Evolutionary conservation across 1,140 invertebrate genomes (phyloP).

Genomic region (Pseudoatta argentina): DNA sequence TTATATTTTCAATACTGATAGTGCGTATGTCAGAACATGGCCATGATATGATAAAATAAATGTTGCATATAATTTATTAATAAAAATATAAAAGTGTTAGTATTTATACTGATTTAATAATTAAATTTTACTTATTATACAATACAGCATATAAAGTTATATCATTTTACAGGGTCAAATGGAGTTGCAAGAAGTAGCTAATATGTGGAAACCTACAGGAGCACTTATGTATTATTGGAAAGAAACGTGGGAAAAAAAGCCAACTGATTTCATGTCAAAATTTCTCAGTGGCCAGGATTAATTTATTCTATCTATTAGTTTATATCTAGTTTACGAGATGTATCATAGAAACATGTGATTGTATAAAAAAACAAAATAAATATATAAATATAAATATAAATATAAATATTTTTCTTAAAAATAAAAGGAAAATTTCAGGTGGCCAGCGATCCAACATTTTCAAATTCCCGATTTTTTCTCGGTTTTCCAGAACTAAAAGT

Average conservation of each 20-base stretch:
- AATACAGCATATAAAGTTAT: neutral
- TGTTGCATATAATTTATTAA: neutral
- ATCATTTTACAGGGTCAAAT: conserved; percentile 93
- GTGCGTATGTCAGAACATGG: no score
- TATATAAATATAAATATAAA: no score
- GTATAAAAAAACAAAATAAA: neutral
- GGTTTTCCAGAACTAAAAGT: no score
- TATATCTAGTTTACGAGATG: conserved; percentile 31
- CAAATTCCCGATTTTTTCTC: no score
- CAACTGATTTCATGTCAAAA: conserved; percentile 97
- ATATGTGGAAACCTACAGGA: conserved; percentile 95
- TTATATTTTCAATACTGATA: no score
- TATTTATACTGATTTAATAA: neutral
- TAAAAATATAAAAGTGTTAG: neutral
- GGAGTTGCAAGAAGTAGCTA: conserved; percentile 95
- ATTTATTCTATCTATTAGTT: conserved; percentile 53
- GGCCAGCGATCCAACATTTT: no score
- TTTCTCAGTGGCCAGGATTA: conserved; percentile 91
- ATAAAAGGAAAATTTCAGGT: no score
- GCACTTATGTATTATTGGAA: conserved; percentile 96
- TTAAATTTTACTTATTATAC: conserved; percentile 3
- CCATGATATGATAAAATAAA: neutral
- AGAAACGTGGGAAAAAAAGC: conserved; percentile 93
- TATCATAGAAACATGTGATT: conserved; percentile 32
- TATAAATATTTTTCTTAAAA: no score